These are phyloP conservation scores for Heliconius cydno DNA, from an alignment of 2,888 invertebrate species.

Conservation along the genomic window DNA sequence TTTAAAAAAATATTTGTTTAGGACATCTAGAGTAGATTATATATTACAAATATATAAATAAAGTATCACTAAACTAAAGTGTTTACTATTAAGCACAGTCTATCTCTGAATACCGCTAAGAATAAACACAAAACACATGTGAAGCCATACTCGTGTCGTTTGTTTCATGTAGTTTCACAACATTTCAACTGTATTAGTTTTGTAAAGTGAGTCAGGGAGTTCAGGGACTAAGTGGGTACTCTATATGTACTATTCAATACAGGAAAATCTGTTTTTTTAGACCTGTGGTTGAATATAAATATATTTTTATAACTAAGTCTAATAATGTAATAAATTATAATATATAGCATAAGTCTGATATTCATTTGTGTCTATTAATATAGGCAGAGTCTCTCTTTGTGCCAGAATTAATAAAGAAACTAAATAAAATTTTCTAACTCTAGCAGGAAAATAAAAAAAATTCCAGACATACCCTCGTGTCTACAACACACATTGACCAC, in stretches of 20 bases:
- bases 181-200: conserved; percentile 8
- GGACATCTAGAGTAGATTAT: too few relatives aligned
- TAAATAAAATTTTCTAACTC: too few relatives aligned
- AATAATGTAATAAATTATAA: too few relatives aligned
- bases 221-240: neutral
- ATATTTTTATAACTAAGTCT: too few relatives aligned
- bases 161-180: conserved; percentile 8
- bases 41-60: too few relatives aligned
- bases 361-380: too few relatives aligned
- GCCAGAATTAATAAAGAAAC: neutral
- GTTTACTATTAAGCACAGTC: too few relatives aligned
- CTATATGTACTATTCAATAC: neutral
- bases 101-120: neutral
- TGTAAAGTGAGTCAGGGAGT: conserved; percentile 12
- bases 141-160: neutral
- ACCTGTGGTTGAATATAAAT: too few relatives aligned
- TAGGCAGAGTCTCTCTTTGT: neutral
- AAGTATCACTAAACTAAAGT: too few relatives aligned
- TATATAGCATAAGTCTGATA: too few relatives aligned
- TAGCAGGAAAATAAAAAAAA: neutral
- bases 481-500: neutral
- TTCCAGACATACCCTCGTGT: neutral
- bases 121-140: conserved; percentile 18
- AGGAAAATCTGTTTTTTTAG: neutral
- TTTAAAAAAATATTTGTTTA: too few relatives aligned